Evolutionary conservation across 1,140 invertebrate species (phyloP).

Genomic region (Trypoxylus dichotomus): DNA sequence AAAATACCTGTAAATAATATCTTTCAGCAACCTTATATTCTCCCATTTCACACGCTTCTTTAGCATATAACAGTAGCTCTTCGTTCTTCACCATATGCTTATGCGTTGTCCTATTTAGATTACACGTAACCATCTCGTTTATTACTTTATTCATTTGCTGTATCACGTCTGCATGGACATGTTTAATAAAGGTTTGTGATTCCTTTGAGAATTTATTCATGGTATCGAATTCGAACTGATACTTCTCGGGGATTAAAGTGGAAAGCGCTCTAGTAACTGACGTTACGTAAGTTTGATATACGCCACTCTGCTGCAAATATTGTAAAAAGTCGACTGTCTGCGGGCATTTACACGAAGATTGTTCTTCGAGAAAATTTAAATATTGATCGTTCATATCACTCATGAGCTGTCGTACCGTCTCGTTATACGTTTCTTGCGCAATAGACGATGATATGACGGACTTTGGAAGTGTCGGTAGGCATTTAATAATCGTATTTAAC

Average conservation of each 20-base stretch:
- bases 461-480: not conserved
- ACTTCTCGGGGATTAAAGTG: slow-evolving; percentile 38
- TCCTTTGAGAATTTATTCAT: slow-evolving; percentile 32
- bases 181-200: slow-evolving; percentile 40
- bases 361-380: slow-evolving; percentile 28
- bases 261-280: slow-evolving; percentile 38
- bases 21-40: slow-evolving; percentile 36
- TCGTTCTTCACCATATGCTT: not conserved
- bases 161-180: slow-evolving; percentile 40
- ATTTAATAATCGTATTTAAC: slow-evolving; percentile 1
- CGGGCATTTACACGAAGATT: not conserved
- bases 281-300: slow-evolving; percentile 41
- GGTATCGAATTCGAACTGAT: slow-evolving; percentile 30
- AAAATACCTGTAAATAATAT: slow-evolving; percentile 42
- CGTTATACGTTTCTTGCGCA: slow-evolving; percentile 35
- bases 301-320: slow-evolving; percentile 39
- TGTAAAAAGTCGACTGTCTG: slow-evolving; percentile 36
- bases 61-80: slow-evolving; percentile 39
- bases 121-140: slow-evolving; percentile 37
- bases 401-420: slow-evolving; percentile 32
- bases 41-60: slow-evolving; percentile 42
- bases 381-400: slow-evolving; percentile 37
- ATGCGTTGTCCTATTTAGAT: slow-evolving; percentile 9
- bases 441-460: slow-evolving; percentile 20
- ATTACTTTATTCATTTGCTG: slow-evolving; percentile 41